Evolutionary conservation across 2,888 invertebrate genomes (phyloP), one percentile per base, ranked within the genome.

Genomic region (Nymphalis polychloros): DNA sequence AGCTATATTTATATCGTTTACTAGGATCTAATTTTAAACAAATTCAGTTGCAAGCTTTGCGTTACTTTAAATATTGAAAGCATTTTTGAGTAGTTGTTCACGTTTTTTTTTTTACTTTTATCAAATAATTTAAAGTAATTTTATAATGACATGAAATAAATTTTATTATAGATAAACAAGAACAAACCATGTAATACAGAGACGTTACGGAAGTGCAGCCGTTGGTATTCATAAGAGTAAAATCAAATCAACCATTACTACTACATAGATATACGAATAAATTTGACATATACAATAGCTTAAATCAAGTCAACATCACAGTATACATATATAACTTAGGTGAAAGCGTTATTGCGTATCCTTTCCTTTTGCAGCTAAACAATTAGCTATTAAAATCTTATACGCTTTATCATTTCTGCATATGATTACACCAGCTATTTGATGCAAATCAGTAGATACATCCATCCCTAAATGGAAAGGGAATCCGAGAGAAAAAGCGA

Each of bases 401-500:
- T 52, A 52, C 53, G 20, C 55, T 16, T 35, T 41, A 59, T 52
- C 17, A 48, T 48, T 16, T 20, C 17, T n/a, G 53, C 47, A 61
- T 63, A 55, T 61, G 59, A 55, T 61, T 47, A 52, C 19, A 61
- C 41, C 27, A 59, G 47, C 27, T 53, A 68, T 59, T 61, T 63
- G 35, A 68, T 53, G 55, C 63, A 66, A 61, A 59, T 57, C 63
- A 65, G 49, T n/a, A 20, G 41, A 47, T 47, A 61, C 65, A 68
- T 67, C 63, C 59, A 67, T 68, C 67, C 52, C 59, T 59, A 53
- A 63, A 68, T 63, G 63, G 67, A 27, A 68, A 63, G 52, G 63
- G 41, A 52, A 52, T 59, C 5, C 13, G 27, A 41, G 50, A 31
- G n/a, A n/a, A 59, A 46, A 55, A 64, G 69, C 66, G 72, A 77